Percentiles rank a stretch among this genome's conserved stretches.
Conservation (phyloP, 1,140 invertebrate genomes). For the Hylaeus anthracinus region DNA sequence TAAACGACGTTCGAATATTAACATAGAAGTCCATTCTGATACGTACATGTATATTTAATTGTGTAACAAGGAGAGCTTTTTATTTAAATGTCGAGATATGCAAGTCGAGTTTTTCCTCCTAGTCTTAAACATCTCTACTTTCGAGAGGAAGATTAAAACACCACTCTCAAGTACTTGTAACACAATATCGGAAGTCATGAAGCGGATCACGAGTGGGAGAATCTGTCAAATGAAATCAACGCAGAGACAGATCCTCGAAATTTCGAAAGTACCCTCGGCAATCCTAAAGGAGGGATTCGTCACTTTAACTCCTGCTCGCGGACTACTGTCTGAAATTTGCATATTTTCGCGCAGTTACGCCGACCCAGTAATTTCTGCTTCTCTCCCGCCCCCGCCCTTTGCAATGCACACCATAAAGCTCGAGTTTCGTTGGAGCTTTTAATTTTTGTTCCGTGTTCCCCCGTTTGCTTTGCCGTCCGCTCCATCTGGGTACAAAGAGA, state of each 20-base stretch:
- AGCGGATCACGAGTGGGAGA: not conserved
- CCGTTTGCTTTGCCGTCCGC: not conserved
- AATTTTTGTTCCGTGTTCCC: not conserved
- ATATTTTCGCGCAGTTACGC: constrained; percentile 10
- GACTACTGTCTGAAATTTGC: not conserved
- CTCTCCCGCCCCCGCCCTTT: no score
- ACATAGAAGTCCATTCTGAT: no score
- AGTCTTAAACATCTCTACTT: no score
- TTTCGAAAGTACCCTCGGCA: not conserved
- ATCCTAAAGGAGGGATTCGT: not conserved
- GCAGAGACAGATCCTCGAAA: not conserved
- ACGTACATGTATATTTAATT: no score
- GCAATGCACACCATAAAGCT: not conserved
- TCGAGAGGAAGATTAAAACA: not conserved
- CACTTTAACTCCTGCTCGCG: not conserved
- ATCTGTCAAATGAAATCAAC: not conserved
- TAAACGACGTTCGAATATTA: no score
- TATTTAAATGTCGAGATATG: no score
- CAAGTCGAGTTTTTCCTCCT: no score
- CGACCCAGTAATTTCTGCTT: not conserved
- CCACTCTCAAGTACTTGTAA: not conserved
- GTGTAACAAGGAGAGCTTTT: no score
- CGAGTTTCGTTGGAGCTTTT: not conserved
- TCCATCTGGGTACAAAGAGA: not conserved
- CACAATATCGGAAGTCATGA: no score